Percentiles rank a stretch among this genome's conserved stretches.
Evolutionary conservation across 23 tunicate genomes (phyloP).

Genomic region (Oikopleura dioica): DNA sequence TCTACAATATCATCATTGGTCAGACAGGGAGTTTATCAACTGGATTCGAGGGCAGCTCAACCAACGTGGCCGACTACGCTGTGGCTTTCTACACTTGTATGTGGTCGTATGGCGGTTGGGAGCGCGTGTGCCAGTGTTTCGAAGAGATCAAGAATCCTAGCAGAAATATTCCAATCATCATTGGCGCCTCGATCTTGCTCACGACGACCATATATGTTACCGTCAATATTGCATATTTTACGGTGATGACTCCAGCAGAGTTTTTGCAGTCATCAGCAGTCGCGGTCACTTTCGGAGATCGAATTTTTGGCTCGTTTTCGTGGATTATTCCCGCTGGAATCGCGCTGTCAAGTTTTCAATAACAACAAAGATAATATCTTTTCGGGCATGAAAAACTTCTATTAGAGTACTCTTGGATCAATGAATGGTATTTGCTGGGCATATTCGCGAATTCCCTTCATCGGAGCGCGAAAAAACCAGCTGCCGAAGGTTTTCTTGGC

Average conservation of each 20-base stretch:
- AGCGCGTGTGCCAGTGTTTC: neutral
- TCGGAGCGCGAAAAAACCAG: neutral
- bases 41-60: neutral
- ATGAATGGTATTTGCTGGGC: neutral
- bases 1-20: neutral
- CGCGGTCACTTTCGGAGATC: too few species aligned
- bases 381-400: too few species aligned
- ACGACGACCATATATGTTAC: neutral
- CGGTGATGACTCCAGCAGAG: neutral
- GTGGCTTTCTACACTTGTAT: neutral
- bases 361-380: too few species aligned
- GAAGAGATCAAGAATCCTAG: neutral
- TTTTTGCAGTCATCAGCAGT: neutral
- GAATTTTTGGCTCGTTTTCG: too few species aligned
- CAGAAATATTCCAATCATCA: neutral
- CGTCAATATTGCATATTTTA: slow-evolving; percentile 8
- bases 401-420: too few species aligned
- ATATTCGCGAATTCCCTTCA: neutral
- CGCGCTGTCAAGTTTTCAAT: too few species aligned
- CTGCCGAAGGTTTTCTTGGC: neutral
- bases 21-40: neutral
- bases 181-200: neutral
- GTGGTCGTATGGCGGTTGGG: slow-evolving; percentile 10
- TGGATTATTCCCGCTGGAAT: too few species aligned
- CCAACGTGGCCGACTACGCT: neutral